Conservation (phyloP, 2,113 vertebrate species). For the Pluvialis apricaria region DNA sequence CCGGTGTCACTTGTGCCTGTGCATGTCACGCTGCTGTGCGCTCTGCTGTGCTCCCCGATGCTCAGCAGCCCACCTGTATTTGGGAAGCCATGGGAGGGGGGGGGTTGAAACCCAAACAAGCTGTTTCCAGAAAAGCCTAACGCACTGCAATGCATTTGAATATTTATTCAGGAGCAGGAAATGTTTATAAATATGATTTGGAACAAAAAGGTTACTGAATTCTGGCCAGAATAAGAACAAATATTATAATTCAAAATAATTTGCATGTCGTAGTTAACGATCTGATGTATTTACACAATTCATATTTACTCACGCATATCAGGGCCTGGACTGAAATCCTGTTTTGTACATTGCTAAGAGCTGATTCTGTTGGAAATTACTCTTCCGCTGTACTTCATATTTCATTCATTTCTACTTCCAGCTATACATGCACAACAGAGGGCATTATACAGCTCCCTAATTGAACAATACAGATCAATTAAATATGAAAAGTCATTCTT, state of each 20-base stretch:
- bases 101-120: not conserved
- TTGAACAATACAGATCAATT: slow-evolving; percentile 9
- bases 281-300: not conserved
- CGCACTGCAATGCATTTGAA: not conserved
- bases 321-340: not conserved
- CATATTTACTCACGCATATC: not conserved
- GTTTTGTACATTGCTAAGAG: not conserved
- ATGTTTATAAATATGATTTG: not conserved
- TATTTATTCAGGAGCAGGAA: not conserved
- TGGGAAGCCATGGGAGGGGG: not conserved
- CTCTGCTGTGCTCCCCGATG: not conserved
- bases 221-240: slow-evolving; percentile 21
- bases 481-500: slow-evolving; percentile 1
- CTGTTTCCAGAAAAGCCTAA: not conserved
- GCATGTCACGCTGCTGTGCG: accelerated
- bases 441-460: slow-evolving; percentile 5
- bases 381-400: not conserved
- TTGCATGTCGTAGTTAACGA: not conserved
- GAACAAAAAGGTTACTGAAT: not conserved
- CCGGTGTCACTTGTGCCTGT: accelerated
- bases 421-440: slow-evolving; percentile 13
- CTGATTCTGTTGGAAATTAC: not conserved
- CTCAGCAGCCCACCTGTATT: accelerated
- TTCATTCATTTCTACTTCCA: slow-evolving; percentile 16
- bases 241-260: not conserved